Base-by-base conservation (phyloP, 2,797 vertebrate genomes). In the Cichlasoma orientale region DNA sequence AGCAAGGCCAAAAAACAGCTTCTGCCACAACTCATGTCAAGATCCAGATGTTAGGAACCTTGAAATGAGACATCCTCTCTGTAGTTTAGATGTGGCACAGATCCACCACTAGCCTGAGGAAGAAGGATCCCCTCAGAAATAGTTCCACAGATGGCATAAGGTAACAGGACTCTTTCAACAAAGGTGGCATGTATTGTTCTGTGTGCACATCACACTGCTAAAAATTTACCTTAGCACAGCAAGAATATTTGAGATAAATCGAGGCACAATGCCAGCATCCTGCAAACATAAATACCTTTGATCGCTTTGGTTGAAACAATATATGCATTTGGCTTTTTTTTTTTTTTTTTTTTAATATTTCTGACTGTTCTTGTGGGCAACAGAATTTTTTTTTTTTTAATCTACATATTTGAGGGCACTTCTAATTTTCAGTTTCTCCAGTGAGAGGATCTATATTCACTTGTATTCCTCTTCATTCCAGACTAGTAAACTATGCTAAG, bases 231-330 rank as follows among this genome's bases (percentile, higher is more conserved):
- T 84, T 73, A 66, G 75, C 70, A 77, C 56, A 77, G 78, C 73
- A 78, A 53, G 73, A 80, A 82, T 73, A 85, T 80, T 44, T 31
- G 61, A 78, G 71, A 83, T 72, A 53, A 76, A 82, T 78, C 69
- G 27, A 82, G 82, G 83, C 81, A 80, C 79, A 14, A 61, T 25
- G 82, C 82, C 83, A 86, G 56, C 29, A 68, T 74, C 76, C 80
- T 79, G 83, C 76, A 70, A 38, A 54, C 33, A 38, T 92, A 91
- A 92, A 91, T 91, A 94, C 55, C 89, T 80, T 84, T 77, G 75
- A 93, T 91, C 77, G 82, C 95, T 96, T 96, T 95, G 95, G 94
- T 94, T 94, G 89, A 95, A 93, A 94, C 82, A 89, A 85, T 82
- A 86, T 90, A 87, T 90, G 89, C 90, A 94, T 95, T 95, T 96